phyloP scores from a whole-genome alignment of 2,797 vertebrate species.

The Chanos chanos region DNA sequence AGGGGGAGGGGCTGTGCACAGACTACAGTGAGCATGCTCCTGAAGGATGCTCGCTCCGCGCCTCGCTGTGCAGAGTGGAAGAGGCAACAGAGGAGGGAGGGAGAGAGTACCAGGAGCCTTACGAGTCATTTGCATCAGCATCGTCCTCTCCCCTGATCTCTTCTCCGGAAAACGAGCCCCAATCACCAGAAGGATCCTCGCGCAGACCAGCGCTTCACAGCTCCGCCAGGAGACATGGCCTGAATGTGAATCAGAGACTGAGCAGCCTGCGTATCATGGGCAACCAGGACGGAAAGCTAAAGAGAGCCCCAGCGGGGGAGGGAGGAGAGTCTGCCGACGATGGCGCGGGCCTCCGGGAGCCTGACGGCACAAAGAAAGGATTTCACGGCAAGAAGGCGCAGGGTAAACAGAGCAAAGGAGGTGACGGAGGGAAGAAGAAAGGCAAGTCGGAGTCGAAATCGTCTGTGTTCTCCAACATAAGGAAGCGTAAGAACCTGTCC shows the following conservation, averaged over 20 bases:
- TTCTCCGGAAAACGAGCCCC: constrained; percentile 55
- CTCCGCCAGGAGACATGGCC: constrained; percentile 66
- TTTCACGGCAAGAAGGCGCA: constrained; percentile 76
- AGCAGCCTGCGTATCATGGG: constrained; percentile 77
- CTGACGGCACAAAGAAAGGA: constrained; percentile 81
- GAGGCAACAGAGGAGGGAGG: constrained; percentile 61
- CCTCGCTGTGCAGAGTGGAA: constrained; percentile 70
- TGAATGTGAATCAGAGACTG: constrained; percentile 59
- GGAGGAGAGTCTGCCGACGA: constrained; percentile 80
- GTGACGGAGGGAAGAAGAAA: constrained; percentile 79
- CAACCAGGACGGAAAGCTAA: constrained; percentile 93
- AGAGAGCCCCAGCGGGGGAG: constrained; percentile 77
- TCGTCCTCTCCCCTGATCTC: constrained; percentile 53
- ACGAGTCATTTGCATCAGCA: constrained; percentile 66
- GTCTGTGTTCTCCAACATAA: constrained; percentile 91
- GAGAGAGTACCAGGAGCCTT: constrained; percentile 40
- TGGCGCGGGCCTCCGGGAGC: constrained; percentile 75
- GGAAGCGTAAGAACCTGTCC: constrained; percentile 84
- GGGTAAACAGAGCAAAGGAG: constrained; percentile 76
- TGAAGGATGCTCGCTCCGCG: constrained; percentile 59
- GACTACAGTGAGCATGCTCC: constrained; percentile 76
- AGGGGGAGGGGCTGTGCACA: constrained; percentile 61
- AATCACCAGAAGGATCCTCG: constrained; percentile 23
- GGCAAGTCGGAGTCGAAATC: constrained; percentile 84
- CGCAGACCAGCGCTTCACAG: constrained; percentile 10